Conservation (phyloP, 2,797 vertebrate species). For the Zalophus californianus region DNA sequence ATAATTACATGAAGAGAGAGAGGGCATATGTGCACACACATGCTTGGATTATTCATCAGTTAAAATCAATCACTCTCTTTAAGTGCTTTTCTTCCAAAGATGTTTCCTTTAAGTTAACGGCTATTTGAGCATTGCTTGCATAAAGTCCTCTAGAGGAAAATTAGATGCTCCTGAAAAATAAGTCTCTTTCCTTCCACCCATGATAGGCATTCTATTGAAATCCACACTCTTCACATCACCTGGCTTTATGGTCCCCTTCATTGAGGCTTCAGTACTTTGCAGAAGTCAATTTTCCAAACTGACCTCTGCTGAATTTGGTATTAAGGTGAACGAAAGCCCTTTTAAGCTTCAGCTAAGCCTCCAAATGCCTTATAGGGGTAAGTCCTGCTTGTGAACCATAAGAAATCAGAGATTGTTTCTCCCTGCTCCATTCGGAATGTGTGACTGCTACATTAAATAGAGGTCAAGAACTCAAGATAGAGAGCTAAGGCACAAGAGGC, state of each 20-base stretch:
- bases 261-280: background rate
- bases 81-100: constrained; percentile 36
- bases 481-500: background rate
- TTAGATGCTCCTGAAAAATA: background rate
- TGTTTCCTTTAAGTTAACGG: constrained; percentile 24
- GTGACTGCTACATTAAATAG: background rate
- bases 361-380: background rate
- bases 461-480: background rate
- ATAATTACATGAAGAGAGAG: background rate
- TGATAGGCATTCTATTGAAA: background rate
- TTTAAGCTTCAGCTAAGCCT: background rate
- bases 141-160: background rate
- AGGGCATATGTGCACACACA: background rate
- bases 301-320: background rate
- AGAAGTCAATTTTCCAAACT: background rate
- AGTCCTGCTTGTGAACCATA: background rate
- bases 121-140: background rate
- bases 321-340: background rate
- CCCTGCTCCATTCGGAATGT: background rate
- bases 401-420: constrained; percentile 17
- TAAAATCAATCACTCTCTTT: background rate
- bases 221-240: background rate
- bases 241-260: background rate
- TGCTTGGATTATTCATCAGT: background rate
- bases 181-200: background rate